Conservation (phyloP, 23 tunicate species). For the Trididemnum clinides region DNA sequence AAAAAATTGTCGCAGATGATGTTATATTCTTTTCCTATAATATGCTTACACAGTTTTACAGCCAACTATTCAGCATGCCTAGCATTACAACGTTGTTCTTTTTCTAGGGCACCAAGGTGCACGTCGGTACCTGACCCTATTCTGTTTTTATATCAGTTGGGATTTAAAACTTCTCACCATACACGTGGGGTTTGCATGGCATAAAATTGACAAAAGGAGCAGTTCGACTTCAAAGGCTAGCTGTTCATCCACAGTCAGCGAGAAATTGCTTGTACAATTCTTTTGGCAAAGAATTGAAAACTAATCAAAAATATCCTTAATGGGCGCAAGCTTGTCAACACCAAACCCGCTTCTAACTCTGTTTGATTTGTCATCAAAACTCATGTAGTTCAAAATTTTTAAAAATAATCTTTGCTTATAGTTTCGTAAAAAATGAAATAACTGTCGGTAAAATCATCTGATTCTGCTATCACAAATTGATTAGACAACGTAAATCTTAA, state of each 20-base stretch:
- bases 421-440: neutral
- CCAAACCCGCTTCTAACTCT: neutral
- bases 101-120: slow-evolving; percentile 7
- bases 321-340: slow-evolving; percentile 12
- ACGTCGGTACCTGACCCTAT: neutral
- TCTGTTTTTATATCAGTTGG: neutral
- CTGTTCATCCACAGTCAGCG: slow-evolving; percentile 17
- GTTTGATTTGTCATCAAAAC: slow-evolving; percentile 20
- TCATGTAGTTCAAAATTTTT: neutral
- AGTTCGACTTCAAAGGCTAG: slow-evolving; percentile 21
- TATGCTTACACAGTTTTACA: neutral
- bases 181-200: neutral
- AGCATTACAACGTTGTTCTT: neutral
- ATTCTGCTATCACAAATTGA: too few relatives aligned
- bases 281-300: neutral
- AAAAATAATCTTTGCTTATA: neutral
- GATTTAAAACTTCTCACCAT: slow-evolving; percentile 10
- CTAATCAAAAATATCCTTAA: neutral
- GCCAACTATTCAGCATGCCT: neutral
- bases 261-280: neutral
- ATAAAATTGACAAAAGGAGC: neutral
- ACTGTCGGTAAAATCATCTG: too few relatives aligned
- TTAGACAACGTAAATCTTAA: too few relatives aligned
- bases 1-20: slow-evolving; percentile 9
- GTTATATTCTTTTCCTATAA: slow-evolving; percentile 13